Evolutionary conservation across 2,113 vertebrate species (phyloP).

Genomic region (Acinonyx jubatus): DNA sequence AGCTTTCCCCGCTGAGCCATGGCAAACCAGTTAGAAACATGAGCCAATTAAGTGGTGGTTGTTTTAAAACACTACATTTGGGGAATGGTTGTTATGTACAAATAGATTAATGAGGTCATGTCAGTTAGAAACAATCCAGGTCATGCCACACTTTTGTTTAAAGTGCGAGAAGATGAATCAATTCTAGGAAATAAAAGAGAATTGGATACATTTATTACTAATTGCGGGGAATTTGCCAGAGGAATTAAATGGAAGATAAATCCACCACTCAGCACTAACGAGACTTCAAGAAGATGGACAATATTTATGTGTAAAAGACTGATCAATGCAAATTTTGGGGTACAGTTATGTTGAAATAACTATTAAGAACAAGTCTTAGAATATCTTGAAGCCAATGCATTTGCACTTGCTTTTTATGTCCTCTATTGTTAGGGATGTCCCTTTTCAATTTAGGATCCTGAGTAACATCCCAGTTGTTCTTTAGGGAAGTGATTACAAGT

Average conservation of each 20-base stretch:
- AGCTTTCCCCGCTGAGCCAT: background rate
- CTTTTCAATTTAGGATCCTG: background rate
- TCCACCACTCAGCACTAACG: rapidly evolving
- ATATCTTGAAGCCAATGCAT: background rate
- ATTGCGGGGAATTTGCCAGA: background rate
- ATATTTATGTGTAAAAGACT: background rate
- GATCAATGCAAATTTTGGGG: too few species aligned
- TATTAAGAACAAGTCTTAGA: background rate
- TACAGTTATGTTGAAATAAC: background rate
- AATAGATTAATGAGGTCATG: background rate
- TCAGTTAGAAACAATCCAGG: background rate
- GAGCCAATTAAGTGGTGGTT: background rate
- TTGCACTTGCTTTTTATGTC: background rate
- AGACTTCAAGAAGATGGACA: background rate
- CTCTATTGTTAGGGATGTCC: background rate
- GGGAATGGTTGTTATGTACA: background rate
- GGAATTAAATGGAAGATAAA: background rate
- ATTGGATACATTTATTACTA: background rate
- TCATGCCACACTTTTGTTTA: background rate
- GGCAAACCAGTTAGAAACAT: background rate
- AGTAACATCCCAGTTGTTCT: background rate
- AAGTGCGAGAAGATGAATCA: background rate
- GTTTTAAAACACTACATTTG: background rate
- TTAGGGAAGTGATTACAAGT: background rate
- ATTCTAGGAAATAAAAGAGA: background rate